phyloP scores from a whole-genome alignment of 2,113 vertebrate species.

The Holacanthus passer region DNA sequence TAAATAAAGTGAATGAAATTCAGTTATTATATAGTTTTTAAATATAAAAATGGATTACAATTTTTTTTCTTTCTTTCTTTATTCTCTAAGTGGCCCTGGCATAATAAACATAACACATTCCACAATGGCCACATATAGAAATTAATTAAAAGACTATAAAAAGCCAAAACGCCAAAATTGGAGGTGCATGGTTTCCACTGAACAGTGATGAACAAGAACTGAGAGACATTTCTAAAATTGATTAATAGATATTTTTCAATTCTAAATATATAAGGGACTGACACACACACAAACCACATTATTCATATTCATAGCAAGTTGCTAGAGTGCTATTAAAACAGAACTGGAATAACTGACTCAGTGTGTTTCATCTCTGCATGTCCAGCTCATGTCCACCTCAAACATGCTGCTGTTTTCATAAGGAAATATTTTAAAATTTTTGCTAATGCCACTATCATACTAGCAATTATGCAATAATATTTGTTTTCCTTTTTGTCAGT shows the following conservation, averaged over 20 bases:
- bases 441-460: not conserved
- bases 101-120: not conserved
- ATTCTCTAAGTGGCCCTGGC: too few relatives aligned
- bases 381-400: too few relatives aligned
- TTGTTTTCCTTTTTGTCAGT: not conserved
- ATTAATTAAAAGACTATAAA: too few relatives aligned
- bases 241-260: too few relatives aligned
- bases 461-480: conserved; percentile 1
- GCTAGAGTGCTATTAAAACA: too few relatives aligned
- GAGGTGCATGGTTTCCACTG: not conserved
- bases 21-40: not conserved
- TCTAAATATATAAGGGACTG: not conserved
- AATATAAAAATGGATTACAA: not conserved
- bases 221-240: too few relatives aligned
- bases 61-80: not conserved
- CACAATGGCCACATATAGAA: not conserved
- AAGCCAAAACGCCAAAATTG: not conserved
- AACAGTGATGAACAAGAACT: not conserved
- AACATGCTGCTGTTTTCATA: too few relatives aligned
- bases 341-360: too few relatives aligned
- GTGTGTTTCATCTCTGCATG: too few relatives aligned
- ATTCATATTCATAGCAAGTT: too few relatives aligned
- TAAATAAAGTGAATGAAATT: not conserved
- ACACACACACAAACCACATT: not conserved
- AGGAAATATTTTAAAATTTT: not conserved